Conservation (phyloP, 2,797 vertebrate species). For the Dermochelys coriacea region DNA sequence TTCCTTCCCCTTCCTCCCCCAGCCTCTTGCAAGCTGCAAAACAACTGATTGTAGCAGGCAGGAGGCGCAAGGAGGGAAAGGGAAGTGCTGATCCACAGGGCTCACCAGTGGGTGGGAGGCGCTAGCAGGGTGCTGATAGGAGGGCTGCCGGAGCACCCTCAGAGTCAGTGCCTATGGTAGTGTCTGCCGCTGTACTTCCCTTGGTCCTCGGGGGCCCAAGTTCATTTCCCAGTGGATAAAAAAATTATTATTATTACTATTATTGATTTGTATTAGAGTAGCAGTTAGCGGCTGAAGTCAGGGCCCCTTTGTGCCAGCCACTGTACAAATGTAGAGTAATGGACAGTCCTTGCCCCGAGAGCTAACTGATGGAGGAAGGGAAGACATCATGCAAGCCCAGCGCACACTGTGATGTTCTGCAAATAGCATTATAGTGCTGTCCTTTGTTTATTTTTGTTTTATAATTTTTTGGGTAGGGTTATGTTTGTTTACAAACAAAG, state of each 20-base stretch:
- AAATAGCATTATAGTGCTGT: neutral
- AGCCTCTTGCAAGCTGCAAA: too few species aligned
- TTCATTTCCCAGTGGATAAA: neutral
- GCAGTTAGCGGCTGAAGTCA: neutral
- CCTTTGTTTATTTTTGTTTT: neutral
- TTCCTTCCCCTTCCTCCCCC: too few species aligned
- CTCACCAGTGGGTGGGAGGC: too few species aligned
- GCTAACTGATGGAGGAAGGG: neutral
- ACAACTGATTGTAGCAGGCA: too few species aligned
- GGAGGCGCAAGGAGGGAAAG: too few species aligned
- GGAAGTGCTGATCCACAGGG: too few species aligned
- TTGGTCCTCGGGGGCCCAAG: neutral
- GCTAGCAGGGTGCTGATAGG: too few species aligned
- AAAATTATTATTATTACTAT: neutral
- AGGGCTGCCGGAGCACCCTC: too few species aligned
- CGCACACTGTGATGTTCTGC: slow-evolving; percentile 28
- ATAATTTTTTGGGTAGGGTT: too few species aligned
- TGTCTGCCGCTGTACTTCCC: neutral
- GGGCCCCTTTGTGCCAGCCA: neutral
- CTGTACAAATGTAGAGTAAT: neutral
- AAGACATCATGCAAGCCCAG: neutral
- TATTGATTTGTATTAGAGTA: neutral
- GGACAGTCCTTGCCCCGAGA: neutral
- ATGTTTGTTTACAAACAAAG: too few species aligned
- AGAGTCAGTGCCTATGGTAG: too few species aligned